These are phyloP conservation scores for Microplitis manilae DNA, from an alignment of 2,888 invertebrate genomes.

Conservation along the genomic window DNA sequence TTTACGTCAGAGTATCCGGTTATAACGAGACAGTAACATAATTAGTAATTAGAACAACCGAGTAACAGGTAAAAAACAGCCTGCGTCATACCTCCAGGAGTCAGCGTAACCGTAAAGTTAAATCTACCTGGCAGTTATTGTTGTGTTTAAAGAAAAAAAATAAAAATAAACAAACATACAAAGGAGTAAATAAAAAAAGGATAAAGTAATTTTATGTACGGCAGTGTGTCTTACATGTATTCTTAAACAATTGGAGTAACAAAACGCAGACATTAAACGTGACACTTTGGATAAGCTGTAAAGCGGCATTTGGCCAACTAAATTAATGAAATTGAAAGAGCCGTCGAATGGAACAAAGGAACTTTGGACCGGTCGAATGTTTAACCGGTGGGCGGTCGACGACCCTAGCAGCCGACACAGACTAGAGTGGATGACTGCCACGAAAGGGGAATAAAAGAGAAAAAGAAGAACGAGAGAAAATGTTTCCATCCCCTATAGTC, in stretches of 20 bases:
- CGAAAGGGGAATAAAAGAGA: slow-evolving; percentile 19
- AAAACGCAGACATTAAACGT: neutral
- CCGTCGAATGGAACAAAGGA: slow-evolving; percentile 12
- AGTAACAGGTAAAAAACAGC: neutral
- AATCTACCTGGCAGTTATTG: too few species aligned
- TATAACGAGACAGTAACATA: neutral
- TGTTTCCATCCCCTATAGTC: slow-evolving; percentile 27
- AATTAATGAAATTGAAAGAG: slow-evolving; percentile 23
- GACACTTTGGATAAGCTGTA: slow-evolving; percentile 7
- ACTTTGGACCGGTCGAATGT: slow-evolving; percentile 20
- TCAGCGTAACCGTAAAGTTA: too few species aligned
- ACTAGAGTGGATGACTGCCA: slow-evolving; percentile 40
- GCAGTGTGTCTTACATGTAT: neutral
- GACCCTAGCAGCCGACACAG: slow-evolving; percentile 28
- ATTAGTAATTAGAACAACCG: neutral
- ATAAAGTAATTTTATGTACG: neutral
- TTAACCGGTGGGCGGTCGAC: slow-evolving; percentile 29
- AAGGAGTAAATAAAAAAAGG: neutral
- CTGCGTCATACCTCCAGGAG: neutral
- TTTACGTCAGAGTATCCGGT: neutral
- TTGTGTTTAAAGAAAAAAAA: neutral
- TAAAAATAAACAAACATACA: neutral
- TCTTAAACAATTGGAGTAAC: neutral
- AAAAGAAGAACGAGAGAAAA: slow-evolving; percentile 25
- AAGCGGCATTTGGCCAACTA: slow-evolving; percentile 9